Evolutionary conservation across 2,888 invertebrate species (phyloP).

Genomic region (Physocephala rufipes): DNA sequence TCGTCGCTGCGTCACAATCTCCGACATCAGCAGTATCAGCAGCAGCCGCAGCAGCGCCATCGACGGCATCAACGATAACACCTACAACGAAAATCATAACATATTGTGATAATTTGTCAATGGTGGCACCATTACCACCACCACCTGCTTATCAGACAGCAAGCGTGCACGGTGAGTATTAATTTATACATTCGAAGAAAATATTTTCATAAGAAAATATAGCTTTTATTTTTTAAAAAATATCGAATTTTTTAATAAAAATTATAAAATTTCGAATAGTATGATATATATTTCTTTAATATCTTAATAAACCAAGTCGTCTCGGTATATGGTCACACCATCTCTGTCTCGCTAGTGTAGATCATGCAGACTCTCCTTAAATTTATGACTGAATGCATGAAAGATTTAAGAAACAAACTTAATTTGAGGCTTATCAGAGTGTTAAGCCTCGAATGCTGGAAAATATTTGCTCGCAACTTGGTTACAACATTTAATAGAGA

Average conservation of each 20-base stretch:
- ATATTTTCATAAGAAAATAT: background rate
- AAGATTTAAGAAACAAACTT: background rate
- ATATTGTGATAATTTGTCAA: constrained; percentile 21
- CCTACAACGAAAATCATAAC: background rate
- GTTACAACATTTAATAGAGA: too few species aligned
- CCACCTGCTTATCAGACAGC: constrained; percentile 65
- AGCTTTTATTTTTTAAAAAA: background rate
- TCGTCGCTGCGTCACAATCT: constrained; percentile 26
- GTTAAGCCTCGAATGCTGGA: too few species aligned
- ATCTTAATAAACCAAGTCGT: too few species aligned
- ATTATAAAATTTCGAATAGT: too few species aligned
- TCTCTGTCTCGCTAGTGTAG: background rate
- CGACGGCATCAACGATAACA: constrained; percentile 38
- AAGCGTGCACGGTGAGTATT: constrained; percentile 63
- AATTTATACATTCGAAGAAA: background rate
- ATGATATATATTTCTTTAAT: too few species aligned
- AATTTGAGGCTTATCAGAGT: too few species aligned
- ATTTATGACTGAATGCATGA: background rate
- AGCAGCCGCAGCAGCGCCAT: constrained; percentile 18
- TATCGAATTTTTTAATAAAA: too few species aligned
- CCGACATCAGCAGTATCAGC: constrained; percentile 40
- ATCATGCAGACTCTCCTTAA: background rate
- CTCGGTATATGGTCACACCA: background rate
- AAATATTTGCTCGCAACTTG: too few species aligned
- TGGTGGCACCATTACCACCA: constrained; percentile 60